A percentile compares a stretch with the other conserved stretches of the same genome.
Conservation (phyloP, 2,888 invertebrate genomes). For the Drosophila anomalata region DNA sequence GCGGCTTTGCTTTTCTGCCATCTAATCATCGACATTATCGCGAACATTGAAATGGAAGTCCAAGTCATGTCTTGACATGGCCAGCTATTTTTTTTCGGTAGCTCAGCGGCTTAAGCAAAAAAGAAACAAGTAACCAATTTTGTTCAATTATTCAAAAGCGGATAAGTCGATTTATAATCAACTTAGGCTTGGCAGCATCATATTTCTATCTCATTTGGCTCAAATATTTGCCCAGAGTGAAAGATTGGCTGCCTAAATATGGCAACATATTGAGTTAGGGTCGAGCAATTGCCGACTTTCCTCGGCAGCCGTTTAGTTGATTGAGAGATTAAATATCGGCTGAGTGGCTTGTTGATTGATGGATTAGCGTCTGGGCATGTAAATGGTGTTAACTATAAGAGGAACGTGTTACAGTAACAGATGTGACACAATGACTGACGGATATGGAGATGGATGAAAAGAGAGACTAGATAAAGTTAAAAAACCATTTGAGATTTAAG, state of each 20-base stretch:
- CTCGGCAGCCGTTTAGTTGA: slow-evolving; percentile 24
- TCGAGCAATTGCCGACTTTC: slow-evolving; percentile 22
- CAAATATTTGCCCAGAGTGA: slow-evolving; percentile 54
- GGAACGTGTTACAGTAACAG: neutral
- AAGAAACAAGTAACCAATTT: slow-evolving; percentile 34
- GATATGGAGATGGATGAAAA: neutral
- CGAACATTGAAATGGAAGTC: slow-evolving; percentile 69
- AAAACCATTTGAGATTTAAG: neutral
- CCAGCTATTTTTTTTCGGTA: slow-evolving; percentile 50
- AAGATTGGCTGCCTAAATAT: slow-evolving; percentile 34
- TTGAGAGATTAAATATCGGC: slow-evolving; percentile 33
- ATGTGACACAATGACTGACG: neutral
- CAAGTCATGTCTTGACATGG: slow-evolving; percentile 61
- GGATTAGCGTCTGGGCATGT: slow-evolving; percentile 8
- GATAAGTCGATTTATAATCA: slow-evolving; percentile 21
- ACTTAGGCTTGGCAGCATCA: slow-evolving; percentile 26
- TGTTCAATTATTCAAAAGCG: slow-evolving; percentile 16
- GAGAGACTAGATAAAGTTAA: neutral
- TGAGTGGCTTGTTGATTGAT: slow-evolving; percentile 34
- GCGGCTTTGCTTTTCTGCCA: slow-evolving; percentile 55
- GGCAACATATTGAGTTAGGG: slow-evolving; percentile 13
- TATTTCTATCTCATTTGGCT: slow-evolving; percentile 17
- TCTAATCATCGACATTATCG: slow-evolving; percentile 74
- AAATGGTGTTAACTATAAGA: neutral
- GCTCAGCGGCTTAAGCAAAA: slow-evolving; percentile 37